Base-by-base conservation (phyloP, 2,888 invertebrate genomes). In the Ormyrus pomaceus region DNA sequence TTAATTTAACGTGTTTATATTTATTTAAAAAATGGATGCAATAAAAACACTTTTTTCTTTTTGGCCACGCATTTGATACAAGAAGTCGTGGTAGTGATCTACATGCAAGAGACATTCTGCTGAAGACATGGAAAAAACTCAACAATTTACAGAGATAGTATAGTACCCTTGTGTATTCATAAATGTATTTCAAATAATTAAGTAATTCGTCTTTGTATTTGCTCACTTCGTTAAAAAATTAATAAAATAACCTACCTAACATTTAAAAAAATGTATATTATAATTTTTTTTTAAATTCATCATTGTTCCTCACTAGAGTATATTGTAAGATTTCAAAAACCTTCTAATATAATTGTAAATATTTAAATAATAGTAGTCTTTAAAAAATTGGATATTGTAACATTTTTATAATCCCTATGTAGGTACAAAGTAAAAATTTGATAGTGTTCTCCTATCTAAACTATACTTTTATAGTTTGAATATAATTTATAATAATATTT, bases 1-100 rank as follows among this genome's bases (percentile, higher is more conserved):
- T 46, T 46, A 83, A 81, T 83, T 86, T 84, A 87, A 87, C 86
- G 84, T 83, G 84, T 87, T 87, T 85, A 76, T 88, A 86, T 83
- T 86, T 88, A 84, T 86, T 9, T 87, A 87, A 87, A 86, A 89
- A 89, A 87, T 85, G 86, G 87, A 88, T 85, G 86, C 86, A 88
- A 88, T 88, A 87, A 88, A 89, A 87, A 87, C 84, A 85, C 83
- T 59, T 19, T 73, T 75, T 85, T 68, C 64, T 84, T 85, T 89
- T 89, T 89, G 89, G 89, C 89, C 89, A 88, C 88, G 86, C 80
- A 73, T 82, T 83, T 83, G 81, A 83, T 85, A 85, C 83, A 82
- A 80, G 73, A 77, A 58, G 55, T 70, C 59, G 56, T 53, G 51
- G 53, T 80, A 69, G 46, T 70, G 59, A 82, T 76, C 70, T 83